These are phyloP conservation scores for Psephotus haematonotus DNA, from an alignment of 2,113 vertebrate species.

Conservation along the genomic window DNA sequence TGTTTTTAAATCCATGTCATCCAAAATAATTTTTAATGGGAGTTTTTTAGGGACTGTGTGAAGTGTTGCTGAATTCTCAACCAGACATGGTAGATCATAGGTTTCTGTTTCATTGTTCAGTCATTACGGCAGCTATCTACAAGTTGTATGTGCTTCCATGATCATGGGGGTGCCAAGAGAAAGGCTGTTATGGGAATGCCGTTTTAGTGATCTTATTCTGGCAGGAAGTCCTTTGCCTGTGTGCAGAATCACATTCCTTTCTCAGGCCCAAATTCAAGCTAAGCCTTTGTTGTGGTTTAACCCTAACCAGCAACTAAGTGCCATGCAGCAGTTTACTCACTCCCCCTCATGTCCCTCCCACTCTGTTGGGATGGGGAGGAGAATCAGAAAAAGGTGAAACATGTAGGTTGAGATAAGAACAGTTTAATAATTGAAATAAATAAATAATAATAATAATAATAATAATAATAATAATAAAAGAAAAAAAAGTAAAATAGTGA, in stretches of 20 bases:
- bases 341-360: not conserved
- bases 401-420: not conserved
- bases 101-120: not conserved
- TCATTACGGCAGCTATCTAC: not conserved
- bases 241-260: not conserved
- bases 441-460: not conserved
- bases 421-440: not conserved
- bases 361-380: not conserved
- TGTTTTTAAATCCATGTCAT: not conserved
- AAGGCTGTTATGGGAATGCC: not conserved
- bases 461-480: not conserved
- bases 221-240: not conserved
- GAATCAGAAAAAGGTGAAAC: not conserved
- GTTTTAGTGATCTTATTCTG: not conserved
- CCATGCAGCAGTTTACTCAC: not conserved
- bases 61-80: not conserved
- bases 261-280: not conserved
- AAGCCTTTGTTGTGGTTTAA: not conserved
- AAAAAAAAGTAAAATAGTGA: not conserved
- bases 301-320: not conserved
- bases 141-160: not conserved
- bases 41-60: not conserved
- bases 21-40: not conserved
- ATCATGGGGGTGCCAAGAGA: not conserved
- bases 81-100: accelerated